Percentiles rank a stretch among this genome's conserved stretches.
Evolutionary conservation across 2,113 vertebrate genomes (phyloP).

Genomic region (Panurus biarmicus): DNA sequence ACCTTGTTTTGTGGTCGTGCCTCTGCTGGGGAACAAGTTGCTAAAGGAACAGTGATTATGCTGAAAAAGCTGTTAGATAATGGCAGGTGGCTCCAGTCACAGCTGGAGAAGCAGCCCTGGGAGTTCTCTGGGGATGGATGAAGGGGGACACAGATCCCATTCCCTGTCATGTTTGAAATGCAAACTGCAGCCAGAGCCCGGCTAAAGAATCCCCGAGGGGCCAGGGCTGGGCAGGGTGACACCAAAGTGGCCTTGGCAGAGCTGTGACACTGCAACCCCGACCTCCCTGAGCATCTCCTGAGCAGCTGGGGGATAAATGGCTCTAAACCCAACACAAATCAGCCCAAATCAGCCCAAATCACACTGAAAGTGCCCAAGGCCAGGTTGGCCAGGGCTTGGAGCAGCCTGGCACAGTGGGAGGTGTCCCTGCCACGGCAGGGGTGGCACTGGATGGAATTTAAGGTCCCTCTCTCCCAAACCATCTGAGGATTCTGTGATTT

Average conservation of each 20-base stretch:
- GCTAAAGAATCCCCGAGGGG: neutral
- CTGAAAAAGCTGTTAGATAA: neutral
- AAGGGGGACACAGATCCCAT: neutral
- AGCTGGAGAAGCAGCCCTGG: neutral
- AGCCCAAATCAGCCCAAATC: neutral
- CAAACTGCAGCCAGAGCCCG: neutral
- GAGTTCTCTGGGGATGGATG: neutral
- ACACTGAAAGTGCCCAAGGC: neutral
- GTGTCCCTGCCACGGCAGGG: neutral
- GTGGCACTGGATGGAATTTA: rapidly evolving
- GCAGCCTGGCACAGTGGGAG: neutral
- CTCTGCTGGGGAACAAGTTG: neutral
- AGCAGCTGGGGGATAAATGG: neutral
- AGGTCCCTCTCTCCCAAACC: neutral
- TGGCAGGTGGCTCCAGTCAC: neutral
- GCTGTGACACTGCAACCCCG: neutral
- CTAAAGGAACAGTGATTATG: neutral
- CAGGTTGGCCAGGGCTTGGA: neutral
- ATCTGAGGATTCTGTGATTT: neutral
- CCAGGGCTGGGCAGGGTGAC: neutral
- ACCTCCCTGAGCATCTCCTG: neutral
- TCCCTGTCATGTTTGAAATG: neutral
- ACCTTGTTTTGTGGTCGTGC: neutral
- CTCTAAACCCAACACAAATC: neutral
- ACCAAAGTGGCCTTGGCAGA: neutral